phyloP scores from a whole-genome alignment of 2,797 vertebrate genomes.

The Tangara arthus region DNA sequence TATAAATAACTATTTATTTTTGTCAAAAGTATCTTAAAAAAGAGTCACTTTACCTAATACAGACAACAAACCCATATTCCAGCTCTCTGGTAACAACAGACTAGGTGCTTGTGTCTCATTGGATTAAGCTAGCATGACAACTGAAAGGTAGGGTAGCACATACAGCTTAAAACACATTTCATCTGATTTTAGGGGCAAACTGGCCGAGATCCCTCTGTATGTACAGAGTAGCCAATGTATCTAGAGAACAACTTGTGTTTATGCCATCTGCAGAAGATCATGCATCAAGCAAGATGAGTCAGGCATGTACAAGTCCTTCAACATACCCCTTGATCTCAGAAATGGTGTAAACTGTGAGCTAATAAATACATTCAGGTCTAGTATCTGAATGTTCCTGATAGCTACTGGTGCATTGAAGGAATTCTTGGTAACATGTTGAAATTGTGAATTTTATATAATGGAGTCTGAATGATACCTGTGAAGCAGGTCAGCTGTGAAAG shows the following conservation, averaged over 20 bases:
- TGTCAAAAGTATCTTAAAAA: not conserved
- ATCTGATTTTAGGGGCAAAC: not conserved
- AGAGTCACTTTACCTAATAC: not conserved
- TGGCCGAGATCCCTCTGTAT: not conserved
- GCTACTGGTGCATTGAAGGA: not conserved
- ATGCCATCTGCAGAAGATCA: not conserved
- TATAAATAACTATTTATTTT: not conserved
- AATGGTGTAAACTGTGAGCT: not conserved
- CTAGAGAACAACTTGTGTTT: not conserved
- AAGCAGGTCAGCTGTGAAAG: not conserved
- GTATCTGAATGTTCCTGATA: not conserved
- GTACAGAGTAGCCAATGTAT: not conserved
- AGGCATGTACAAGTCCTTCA: not conserved
- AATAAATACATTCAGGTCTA: not conserved
- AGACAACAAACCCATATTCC: not conserved
- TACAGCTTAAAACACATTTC: not conserved
- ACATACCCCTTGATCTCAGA: not conserved
- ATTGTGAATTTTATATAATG: not conserved
- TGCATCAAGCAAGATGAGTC: not conserved
- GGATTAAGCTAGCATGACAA: not conserved
- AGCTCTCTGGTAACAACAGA: not conserved
- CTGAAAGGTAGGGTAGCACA: too few relatives aligned
- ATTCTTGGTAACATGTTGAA: not conserved
- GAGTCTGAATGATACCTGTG: not conserved
- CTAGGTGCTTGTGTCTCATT: not conserved